Evolutionary conservation across 2,113 vertebrate genomes (phyloP), one percentile per base, ranked within the genome.

Genomic region (Erinaceus europaeus): DNA sequence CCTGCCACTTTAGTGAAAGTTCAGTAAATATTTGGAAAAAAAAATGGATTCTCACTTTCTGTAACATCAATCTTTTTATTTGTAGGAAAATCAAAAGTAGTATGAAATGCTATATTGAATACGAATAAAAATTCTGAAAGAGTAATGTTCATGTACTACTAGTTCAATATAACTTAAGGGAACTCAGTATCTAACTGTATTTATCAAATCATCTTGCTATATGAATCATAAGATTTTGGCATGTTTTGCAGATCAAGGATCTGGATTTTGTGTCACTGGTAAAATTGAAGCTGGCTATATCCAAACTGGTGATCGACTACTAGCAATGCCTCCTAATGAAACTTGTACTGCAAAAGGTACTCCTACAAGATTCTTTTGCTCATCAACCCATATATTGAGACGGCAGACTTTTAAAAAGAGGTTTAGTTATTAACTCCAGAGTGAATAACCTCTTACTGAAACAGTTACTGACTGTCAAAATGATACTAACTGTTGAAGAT

Each of bases 221-320:
- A 17, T 88, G 34, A 59, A 71, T 80, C n/a, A 62, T 5, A 74
- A 88, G 82, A 68, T 79, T 9, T 94, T 90, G 40, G 18, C 85
- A 5, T 94, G 15, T 94, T 96, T 94, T 96, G 10, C 96, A 99
- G 99, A 99, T 95, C 99, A 99, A 97, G 99, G 99, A 59, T 99
- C 99, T 82, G 99, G 99, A 90, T 99, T 99, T 97, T 99, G 98
- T 94, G 98, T 99, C 62, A 99, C 98, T 68, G 99, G 99, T 81
- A 99, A 99, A 97, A 98, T 99, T 61, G 99, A 99, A 97, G 98
- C 99, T 74, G 99, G 99, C 68, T 99, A 98, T 76, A 96, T 99
- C 94, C 99, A 99, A 89, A 97, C 97, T 83, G 99, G 99, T 93
- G 99, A 99, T 25, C 97, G 98, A 92, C 96, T 98, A 57, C 95